phyloP scores from a whole-genome alignment of 2,113 vertebrate species.

The Euleptes europaea region DNA sequence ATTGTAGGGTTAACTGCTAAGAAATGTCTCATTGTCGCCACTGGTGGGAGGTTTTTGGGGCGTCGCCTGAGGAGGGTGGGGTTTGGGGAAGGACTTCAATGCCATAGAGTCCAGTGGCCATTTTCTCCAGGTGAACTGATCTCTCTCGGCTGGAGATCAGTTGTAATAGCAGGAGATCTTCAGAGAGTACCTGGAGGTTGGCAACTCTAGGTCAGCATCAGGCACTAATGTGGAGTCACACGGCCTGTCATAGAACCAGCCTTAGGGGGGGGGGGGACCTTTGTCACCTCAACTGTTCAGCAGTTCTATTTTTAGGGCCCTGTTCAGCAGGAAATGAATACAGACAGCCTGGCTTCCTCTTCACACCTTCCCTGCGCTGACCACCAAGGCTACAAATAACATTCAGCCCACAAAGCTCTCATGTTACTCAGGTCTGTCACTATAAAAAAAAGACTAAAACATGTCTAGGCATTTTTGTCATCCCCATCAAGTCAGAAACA shows the following conservation, averaged over 20 bases:
- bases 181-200: too few species aligned
- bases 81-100: too few species aligned
- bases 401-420: not conserved
- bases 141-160: too few species aligned
- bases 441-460: not conserved
- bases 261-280: not conserved
- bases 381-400: not conserved
- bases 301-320: constrained; percentile 18
- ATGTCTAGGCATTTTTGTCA: not conserved
- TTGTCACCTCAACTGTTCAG: not conserved
- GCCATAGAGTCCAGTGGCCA: too few species aligned
- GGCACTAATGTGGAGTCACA: not conserved
- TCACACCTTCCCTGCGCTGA: constrained; percentile 7
- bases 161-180: too few species aligned
- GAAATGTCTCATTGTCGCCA: too few species aligned
- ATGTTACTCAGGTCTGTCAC: not conserved
- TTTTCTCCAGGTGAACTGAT: too few species aligned
- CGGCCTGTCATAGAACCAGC: not conserved
- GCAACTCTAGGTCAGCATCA: too few species aligned
- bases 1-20: too few species aligned
- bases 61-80: too few species aligned
- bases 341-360: constrained; percentile 13
- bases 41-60: too few species aligned
- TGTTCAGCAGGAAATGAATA: not conserved
- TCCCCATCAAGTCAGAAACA: not conserved